Percentiles rank a stretch among this genome's conserved stretches.
These are phyloP conservation scores for Ceriagrion tenellum DNA, from an alignment of 2,888 invertebrate species.

Conservation along the genomic window DNA sequence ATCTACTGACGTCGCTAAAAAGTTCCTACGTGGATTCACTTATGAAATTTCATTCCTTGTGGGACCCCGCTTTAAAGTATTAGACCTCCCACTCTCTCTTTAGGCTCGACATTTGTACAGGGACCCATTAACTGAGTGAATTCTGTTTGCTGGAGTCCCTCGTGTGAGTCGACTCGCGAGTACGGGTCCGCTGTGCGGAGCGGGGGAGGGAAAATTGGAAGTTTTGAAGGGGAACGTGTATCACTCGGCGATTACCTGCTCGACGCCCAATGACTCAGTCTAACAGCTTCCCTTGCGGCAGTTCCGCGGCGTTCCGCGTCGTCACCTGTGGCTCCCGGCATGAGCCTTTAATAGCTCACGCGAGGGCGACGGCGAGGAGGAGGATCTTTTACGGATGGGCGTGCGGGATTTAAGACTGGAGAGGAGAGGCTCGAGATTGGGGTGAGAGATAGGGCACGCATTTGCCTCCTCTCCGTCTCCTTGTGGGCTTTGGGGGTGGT, in stretches of 20 bases:
- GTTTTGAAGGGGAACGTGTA: neutral
- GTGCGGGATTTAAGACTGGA: neutral
- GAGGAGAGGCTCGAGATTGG: neutral
- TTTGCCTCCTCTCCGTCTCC: neutral
- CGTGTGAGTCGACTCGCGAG: neutral
- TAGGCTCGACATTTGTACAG: too few relatives aligned
- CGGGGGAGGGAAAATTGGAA: neutral
- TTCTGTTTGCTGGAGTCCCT: neutral
- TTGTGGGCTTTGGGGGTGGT: conserved; percentile 12
- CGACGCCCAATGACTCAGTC: neutral
- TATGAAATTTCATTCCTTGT: too few relatives aligned
- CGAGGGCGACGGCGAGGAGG: neutral
- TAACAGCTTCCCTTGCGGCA: neutral
- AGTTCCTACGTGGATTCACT: too few relatives aligned
- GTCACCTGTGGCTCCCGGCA: conserved; percentile 21
- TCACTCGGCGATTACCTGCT: neutral
- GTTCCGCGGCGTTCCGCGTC: neutral
- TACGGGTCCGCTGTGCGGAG: neutral
- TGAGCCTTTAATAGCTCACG: conserved; percentile 16
- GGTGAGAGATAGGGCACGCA: neutral
- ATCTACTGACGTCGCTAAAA: too few relatives aligned
- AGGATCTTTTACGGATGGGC: conserved; percentile 1
- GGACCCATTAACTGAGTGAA: neutral
- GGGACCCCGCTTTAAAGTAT: too few relatives aligned
- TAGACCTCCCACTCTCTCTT: too few relatives aligned